Evolutionary conservation across 2,113 vertebrate species (phyloP).

Genomic region (Nycticorax nycticorax): DNA sequence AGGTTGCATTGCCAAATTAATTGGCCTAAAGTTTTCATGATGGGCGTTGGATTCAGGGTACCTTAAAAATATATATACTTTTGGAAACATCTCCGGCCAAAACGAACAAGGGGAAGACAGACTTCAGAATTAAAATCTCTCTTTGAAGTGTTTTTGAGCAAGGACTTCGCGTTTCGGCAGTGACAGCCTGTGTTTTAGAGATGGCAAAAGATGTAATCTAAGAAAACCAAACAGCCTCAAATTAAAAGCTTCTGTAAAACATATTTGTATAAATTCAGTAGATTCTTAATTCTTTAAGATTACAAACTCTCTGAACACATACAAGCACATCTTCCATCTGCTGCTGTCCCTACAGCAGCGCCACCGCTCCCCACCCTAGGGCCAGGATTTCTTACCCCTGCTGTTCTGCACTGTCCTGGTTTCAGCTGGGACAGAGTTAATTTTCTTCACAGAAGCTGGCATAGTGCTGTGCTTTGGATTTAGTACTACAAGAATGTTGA

Average conservation of each 20-base stretch:
- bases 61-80: not conserved
- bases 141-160: constrained; percentile 37
- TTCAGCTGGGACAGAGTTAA: too few species aligned
- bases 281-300: not conserved
- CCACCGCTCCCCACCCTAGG: not conserved
- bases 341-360: not conserved
- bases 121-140: not conserved
- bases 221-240: not conserved
- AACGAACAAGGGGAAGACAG: not conserved
- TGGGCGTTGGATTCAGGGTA: not conserved
- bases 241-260: constrained; percentile 30
- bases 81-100: not conserved
- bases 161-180: not conserved
- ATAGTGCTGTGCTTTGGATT: too few species aligned
- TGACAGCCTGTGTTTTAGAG: constrained; percentile 24
- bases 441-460: too few species aligned
- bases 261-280: not conserved
- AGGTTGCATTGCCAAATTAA: not conserved
- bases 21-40: not conserved
- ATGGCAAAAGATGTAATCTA: constrained; percentile 2
- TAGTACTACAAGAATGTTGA: too few species aligned
- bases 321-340: not conserved
- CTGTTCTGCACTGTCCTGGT: too few species aligned
- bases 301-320: not conserved
- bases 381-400: not conserved